Evolutionary conservation across 2,797 vertebrate species (phyloP), one percentile per base, ranked within the genome.

Genomic region (Capromys pilorides): DNA sequence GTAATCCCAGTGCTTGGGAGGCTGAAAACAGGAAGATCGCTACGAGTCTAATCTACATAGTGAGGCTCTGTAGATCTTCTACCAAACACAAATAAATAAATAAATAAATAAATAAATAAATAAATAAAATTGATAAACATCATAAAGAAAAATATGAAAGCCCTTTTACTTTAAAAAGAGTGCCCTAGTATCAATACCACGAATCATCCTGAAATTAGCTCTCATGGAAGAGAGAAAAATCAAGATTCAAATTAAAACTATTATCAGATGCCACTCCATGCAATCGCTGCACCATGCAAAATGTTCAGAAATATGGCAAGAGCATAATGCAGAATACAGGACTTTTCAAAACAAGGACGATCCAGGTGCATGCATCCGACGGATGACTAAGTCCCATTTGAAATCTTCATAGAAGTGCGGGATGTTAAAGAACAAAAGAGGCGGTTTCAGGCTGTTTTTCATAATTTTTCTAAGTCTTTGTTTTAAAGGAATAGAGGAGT

Each of bases 391-490:
- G 95, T 95, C 91, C 90, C 66, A 83, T 86, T 88, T 93, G 77
- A 94, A 93, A 93, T 21, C 59, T 69, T 95, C 96, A 83, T 95
- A 90, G 89, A 91, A 85, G 71, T 81, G 81, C 57, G 79, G 85
- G 71, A 87, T 45, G 39, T 89, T 95, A 89, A 96, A 97, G 86
- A 95, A 97, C 96, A 97, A 97, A 97, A 95, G 90, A 95, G 80
- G 26, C 45, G 73, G 71, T 75, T 97, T 94, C 78, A 82, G 89
- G 86, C 88, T 97, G 86, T 77, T 97, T 96, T 97, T 96, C 79
- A 95, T 95, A 93, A 93, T 96, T 97, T 97, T 95, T 96, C 90
- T 92, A 96, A 92, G 92, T 96, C 94, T 95, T 96, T 97, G 94
- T 97, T 96, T 97, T 95, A 97, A 86, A 95, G 80, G 77, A 95